phyloP scores from a whole-genome alignment of 2,888 invertebrate genomes.

The Drosophila helvetica region DNA sequence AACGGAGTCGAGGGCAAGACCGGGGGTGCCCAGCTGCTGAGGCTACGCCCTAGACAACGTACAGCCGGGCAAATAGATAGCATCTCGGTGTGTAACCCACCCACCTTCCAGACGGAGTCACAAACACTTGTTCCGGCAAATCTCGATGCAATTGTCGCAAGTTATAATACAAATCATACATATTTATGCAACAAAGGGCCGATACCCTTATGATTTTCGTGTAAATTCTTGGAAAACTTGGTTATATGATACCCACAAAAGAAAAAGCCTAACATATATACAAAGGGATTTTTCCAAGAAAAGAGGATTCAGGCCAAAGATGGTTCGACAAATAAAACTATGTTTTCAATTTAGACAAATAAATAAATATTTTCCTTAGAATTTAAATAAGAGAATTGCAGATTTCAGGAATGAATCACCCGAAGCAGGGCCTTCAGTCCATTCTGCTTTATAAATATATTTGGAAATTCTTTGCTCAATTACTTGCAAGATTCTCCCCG shows the following conservation, averaged over 20 bases:
- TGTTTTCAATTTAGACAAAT: background rate
- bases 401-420: background rate
- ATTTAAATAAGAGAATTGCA: background rate
- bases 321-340: background rate
- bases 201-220: background rate
- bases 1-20: slow-evolving; percentile 13
- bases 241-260: background rate
- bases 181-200: background rate
- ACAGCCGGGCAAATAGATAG: slow-evolving; percentile 8
- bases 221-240: background rate
- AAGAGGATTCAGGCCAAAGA: too few relatives aligned
- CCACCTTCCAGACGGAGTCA: slow-evolving; percentile 27
- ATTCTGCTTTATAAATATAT: background rate
- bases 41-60: slow-evolving; percentile 2
- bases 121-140: slow-evolving; percentile 37
- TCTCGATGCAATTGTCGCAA: slow-evolving; percentile 29
- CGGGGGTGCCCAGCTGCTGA: background rate
- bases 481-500: too few relatives aligned
- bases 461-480: background rate
- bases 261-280: too few relatives aligned
- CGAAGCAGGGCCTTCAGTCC: background rate
- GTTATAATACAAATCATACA: slow-evolving; percentile 3
- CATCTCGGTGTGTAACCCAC: background rate
- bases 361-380: background rate
- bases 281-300: background rate